Conservation (phyloP, 2,113 vertebrate genomes). For the Guaruba guarouba region DNA sequence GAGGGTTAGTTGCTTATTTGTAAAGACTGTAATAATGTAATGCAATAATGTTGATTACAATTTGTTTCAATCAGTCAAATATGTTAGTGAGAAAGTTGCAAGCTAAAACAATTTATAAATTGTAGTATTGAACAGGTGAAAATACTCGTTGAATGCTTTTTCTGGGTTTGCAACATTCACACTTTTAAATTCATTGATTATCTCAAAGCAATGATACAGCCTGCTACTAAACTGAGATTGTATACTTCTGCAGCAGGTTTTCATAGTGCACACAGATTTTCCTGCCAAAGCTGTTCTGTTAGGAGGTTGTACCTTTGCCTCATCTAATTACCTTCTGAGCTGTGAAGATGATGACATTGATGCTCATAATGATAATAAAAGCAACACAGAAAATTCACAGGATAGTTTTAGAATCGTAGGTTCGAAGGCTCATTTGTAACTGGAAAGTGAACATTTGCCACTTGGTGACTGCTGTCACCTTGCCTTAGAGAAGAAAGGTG, state of each 20-base stretch:
- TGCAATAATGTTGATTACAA: neutral
- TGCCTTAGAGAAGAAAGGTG: neutral
- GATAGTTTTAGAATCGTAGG: neutral
- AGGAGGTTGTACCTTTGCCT: neutral
- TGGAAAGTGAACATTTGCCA: neutral
- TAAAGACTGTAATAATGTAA: neutral
- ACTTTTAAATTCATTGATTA: neutral
- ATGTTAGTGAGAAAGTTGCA: neutral
- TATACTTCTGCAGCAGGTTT: neutral
- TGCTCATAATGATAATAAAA: neutral
- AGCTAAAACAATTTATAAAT: neutral
- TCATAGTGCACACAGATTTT: accelerated
- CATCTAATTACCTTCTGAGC: neutral
- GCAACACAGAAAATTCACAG: neutral
- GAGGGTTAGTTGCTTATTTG: neutral
- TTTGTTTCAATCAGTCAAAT: neutral
- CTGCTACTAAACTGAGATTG: neutral
- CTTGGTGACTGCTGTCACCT: neutral
- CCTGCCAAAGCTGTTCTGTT: neutral
- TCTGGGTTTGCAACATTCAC: neutral
- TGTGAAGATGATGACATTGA: neutral
- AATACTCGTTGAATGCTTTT: neutral
- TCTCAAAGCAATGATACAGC: neutral
- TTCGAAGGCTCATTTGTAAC: neutral
- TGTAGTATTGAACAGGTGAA: neutral